Evolutionary conservation across 2,797 vertebrate genomes (phyloP).

Genomic region (Benthosema pterotum): DNA sequence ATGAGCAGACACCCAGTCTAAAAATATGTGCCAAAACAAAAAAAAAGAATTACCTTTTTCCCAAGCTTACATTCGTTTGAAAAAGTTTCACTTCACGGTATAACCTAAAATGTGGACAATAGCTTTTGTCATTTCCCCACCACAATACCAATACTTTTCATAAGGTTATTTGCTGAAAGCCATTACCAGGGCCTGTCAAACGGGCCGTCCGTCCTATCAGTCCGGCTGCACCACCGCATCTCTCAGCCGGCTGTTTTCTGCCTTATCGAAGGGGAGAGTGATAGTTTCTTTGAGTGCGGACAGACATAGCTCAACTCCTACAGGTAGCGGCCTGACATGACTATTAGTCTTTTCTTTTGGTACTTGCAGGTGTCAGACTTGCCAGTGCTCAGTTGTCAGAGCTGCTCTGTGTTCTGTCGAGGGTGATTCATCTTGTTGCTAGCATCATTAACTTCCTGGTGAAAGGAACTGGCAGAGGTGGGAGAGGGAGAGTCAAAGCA

Average conservation of each 20-base stretch:
- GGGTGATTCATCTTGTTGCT: conserved; percentile 97
- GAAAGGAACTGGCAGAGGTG: conserved; percentile 87
- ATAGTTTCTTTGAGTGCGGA: conserved; percentile 70
- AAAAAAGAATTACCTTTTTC: background rate
- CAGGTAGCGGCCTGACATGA: conserved; percentile 79
- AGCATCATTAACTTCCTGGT: conserved; percentile 91
- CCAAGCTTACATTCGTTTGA: background rate
- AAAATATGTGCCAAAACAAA: no score
- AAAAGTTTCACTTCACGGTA: background rate
- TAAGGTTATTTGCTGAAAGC: conserved; percentile 30
- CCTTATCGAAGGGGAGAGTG: conserved; percentile 49
- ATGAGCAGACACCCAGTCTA: no score
- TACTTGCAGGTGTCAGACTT: conserved; percentile 87
- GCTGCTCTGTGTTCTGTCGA: conserved; percentile 89
- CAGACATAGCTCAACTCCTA: conserved; percentile 79
- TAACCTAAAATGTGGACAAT: background rate
- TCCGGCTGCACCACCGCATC: conserved; percentile 47
- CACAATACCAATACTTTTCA: conserved; percentile 13
- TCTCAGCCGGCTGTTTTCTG: conserved; percentile 49
- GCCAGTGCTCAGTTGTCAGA: conserved; percentile 86
- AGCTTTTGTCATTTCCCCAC: background rate
- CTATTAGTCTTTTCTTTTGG: conserved; percentile 82
- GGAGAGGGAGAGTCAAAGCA: conserved; percentile 82
- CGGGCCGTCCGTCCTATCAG: conserved; percentile 35
- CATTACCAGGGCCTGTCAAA: conserved; percentile 27